These are phyloP conservation scores for Drosophila meridiana DNA, from an alignment of 2,888 invertebrate genomes.

Conservation along the genomic window DNA sequence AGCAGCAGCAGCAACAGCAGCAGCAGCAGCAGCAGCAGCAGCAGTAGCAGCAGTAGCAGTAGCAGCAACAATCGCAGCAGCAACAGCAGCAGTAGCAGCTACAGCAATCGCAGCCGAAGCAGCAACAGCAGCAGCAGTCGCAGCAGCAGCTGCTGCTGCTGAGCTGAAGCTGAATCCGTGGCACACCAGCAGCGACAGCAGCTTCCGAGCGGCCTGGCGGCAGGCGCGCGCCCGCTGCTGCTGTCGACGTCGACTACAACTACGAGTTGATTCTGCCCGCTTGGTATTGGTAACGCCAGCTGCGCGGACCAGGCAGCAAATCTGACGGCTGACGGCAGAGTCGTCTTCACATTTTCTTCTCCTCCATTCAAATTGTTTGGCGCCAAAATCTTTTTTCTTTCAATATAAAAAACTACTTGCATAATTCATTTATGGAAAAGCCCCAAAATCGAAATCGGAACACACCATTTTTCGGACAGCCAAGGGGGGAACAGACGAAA, in stretches of 20 bases:
- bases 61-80: conserved; percentile 30
- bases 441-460: conserved; percentile 13
- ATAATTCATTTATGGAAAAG: conserved; percentile 38
- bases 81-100: conserved; percentile 45
- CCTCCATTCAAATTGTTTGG: conserved; percentile 41
- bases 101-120: conserved; percentile 58
- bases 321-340: conserved; percentile 49
- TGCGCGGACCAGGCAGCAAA: conserved; percentile 53
- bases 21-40: conserved; percentile 57
- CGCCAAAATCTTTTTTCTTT: conserved; percentile 36
- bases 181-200: conserved; percentile 66
- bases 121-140: conserved; percentile 58
- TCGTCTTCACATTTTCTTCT: conserved; percentile 46
- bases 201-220: conserved; percentile 62
- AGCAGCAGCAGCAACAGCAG: conserved; percentile 56
- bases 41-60: conserved; percentile 37
- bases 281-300: conserved; percentile 54
- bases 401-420: conserved; percentile 32
- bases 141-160: conserved; percentile 60
- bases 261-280: conserved; percentile 64
- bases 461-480: neutral
- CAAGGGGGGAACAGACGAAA: conserved; percentile 19
- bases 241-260: conserved; percentile 64
- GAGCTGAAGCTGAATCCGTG: conserved; percentile 61
- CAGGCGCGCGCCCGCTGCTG: conserved; percentile 48